These are phyloP conservation scores for Halichoeres trimaculatus DNA, from an alignment of 2,113 vertebrate species.

Conservation along the genomic window DNA sequence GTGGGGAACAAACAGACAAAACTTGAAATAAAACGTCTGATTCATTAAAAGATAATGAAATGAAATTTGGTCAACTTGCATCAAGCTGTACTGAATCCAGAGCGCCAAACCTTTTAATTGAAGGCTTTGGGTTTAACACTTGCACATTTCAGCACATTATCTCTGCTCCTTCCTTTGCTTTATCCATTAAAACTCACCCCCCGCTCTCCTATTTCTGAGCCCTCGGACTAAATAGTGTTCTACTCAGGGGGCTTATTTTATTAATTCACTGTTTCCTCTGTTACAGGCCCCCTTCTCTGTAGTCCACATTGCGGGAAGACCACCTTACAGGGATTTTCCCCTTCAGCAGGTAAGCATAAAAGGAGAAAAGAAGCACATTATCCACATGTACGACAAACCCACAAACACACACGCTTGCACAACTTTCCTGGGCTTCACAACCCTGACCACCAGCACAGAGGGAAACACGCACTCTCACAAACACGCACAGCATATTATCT, in stretches of 20 bases:
- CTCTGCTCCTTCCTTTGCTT: constrained; percentile 3
- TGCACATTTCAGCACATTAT: constrained; percentile 4
- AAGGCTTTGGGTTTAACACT: neutral
- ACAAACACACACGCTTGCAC: neutral
- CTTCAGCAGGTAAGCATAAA: constrained; percentile 81
- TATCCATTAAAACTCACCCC: constrained; percentile 25
- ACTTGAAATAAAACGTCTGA: neutral
- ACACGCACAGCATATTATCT: constrained; percentile 66
- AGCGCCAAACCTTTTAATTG: neutral
- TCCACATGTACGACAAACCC: constrained; percentile 73
- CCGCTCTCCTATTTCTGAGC: constrained; percentile 14
- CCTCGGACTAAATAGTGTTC: constrained; percentile 46
- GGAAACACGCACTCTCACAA: constrained; percentile 22
- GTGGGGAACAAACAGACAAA: neutral
- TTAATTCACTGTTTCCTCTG: constrained; percentile 74
- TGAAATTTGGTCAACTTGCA: neutral
- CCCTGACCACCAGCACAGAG: neutral
- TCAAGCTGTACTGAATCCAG: neutral
- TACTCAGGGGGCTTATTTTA: constrained; percentile 58
- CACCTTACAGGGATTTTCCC: constrained; percentile 81
- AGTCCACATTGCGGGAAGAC: constrained; percentile 67
- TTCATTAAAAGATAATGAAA: constrained; percentile 1
- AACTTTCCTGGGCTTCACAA: too few species aligned
- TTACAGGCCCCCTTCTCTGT: constrained; percentile 61
- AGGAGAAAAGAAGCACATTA: constrained; percentile 75